Percentiles rank a stretch among this genome's conserved stretches.
These are phyloP conservation scores for Nowickia ferox DNA, from an alignment of 2,888 invertebrate species.

Conservation along the genomic window DNA sequence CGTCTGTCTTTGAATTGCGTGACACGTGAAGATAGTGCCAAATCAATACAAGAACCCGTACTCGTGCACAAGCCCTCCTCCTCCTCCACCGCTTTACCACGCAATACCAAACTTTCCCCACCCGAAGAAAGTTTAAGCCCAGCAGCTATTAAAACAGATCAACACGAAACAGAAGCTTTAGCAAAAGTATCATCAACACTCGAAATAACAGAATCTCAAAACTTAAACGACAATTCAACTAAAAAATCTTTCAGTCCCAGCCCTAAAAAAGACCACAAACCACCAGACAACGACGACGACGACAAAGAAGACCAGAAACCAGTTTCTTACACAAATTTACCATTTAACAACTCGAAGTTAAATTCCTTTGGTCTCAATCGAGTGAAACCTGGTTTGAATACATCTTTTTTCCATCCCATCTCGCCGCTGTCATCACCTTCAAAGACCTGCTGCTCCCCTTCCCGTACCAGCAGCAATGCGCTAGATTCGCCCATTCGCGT, in stretches of 20 bases:
- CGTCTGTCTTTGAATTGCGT: conserved; percentile 78
- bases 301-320: conserved; percentile 8
- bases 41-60: conserved; percentile 24
- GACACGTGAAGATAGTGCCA: conserved; percentile 63
- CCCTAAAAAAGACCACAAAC: not conserved
- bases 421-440: conserved; percentile 30
- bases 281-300: not conserved
- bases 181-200: not conserved
- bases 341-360: not conserved
- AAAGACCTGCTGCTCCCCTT: not conserved
- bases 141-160: not conserved
- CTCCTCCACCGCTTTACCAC: conserved; percentile 22
- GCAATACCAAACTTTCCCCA: conserved; percentile 48
- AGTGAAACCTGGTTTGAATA: conserved; percentile 17
- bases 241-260: conserved; percentile 1
- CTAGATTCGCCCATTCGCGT: conserved; percentile 58
- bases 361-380: conserved; percentile 25
- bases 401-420: not conserved
- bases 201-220: conserved; percentile 15
- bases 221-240: not conserved
- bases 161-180: not conserved
- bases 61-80: conserved; percentile 43
- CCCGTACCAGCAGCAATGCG: conserved; percentile 32
- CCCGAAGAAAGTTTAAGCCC: conserved; percentile 10
- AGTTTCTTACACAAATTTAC: conserved; percentile 35